A percentile compares a stretch with the other conserved stretches of the same genome.
These are phyloP conservation scores for Eristalis tenax DNA, from an alignment of 2,888 invertebrate genomes.

Conservation along the genomic window DNA sequence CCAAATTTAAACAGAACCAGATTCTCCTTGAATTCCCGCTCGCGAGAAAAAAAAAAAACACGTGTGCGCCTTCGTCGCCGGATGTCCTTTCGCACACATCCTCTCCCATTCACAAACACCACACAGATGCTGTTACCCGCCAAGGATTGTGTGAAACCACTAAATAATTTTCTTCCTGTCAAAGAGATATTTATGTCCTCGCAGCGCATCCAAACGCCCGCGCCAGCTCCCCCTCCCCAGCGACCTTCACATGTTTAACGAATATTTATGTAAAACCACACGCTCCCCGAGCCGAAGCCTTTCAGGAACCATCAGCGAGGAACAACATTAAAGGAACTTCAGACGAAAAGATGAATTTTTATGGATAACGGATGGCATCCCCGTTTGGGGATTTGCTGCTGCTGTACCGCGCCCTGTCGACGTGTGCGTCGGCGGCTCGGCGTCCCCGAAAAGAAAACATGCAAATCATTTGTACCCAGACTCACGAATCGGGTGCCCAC, in stretches of 20 bases:
- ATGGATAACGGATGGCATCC: not conserved
- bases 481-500: not conserved
- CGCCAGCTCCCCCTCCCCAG: not conserved
- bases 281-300: conserved; percentile 8
- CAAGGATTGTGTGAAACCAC: not conserved
- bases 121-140: not conserved
- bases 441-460: not conserved
- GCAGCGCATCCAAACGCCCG: not conserved
- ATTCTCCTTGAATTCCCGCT: too few relatives aligned
- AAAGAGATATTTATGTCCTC: conserved; percentile 16
- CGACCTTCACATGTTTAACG: conserved; percentile 12
- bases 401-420: not conserved
- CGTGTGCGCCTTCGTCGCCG: too few relatives aligned
- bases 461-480: not conserved
- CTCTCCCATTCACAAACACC: not conserved
- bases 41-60: too few relatives aligned
- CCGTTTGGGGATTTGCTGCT: not conserved
- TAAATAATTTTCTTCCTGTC: conserved; percentile 5
- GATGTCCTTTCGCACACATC: not conserved
- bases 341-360: not conserved
- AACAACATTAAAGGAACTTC: conserved; percentile 7
- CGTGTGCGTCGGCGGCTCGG: not conserved
- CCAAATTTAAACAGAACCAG: too few relatives aligned
- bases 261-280: conserved; percentile 24
- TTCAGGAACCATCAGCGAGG: not conserved